phyloP scores from a whole-genome alignment of 2,113 vertebrate species.

The Oreamnos americanus region DNA sequence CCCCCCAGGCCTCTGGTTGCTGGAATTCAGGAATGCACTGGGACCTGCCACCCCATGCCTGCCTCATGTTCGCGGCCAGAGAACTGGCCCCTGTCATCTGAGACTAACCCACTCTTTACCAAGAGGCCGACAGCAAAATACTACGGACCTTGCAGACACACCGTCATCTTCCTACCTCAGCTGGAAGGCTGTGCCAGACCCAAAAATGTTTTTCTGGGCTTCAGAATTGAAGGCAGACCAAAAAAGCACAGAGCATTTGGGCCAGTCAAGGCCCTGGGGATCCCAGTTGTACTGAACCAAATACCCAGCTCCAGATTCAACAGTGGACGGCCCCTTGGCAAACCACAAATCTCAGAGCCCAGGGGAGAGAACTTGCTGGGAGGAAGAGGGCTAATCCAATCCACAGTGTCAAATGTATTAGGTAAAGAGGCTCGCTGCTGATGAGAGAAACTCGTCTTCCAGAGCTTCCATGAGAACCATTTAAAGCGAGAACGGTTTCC shows the following conservation, averaged over 20 bases:
- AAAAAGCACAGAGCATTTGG: slow-evolving; percentile 4
- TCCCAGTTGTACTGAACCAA: slow-evolving; percentile 3
- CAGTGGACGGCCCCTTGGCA: background rate
- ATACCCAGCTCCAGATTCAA: background rate
- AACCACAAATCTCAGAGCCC: slow-evolving; percentile 20
- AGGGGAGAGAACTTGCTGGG: background rate
- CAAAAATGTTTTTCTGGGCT: background rate
- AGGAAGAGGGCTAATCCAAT: background rate
- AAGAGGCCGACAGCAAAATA: background rate
- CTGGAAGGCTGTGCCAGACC: background rate
- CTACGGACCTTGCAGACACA: background rate
- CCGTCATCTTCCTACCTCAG: background rate
- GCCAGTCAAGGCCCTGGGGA: background rate
- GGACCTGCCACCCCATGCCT: background rate
- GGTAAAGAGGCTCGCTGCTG: background rate
- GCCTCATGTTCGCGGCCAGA: background rate
- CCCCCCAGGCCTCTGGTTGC: background rate
- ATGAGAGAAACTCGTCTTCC: background rate
- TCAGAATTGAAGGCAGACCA: background rate
- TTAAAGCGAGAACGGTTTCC: background rate
- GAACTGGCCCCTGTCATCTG: background rate
- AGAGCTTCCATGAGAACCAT: background rate
- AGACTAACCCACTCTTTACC: background rate
- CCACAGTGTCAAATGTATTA: background rate
- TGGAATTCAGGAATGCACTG: background rate